Evolutionary conservation across 2,888 invertebrate genomes (phyloP).

Genomic region (Pristionchus entomophagus): DNA sequence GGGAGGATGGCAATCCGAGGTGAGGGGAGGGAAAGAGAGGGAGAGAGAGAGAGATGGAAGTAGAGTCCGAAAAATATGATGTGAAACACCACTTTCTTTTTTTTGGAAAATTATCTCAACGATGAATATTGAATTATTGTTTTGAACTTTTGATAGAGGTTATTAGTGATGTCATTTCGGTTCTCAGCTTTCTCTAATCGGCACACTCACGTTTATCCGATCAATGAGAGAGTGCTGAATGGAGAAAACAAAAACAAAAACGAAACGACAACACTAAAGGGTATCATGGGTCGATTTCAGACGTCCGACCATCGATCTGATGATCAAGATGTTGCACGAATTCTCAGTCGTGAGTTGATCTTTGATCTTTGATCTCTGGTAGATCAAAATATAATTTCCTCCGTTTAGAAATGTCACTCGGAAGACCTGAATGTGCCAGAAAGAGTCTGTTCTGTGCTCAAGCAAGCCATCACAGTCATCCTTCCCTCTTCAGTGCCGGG

Average conservation of each 20-base stretch:
- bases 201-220: no score
- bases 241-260: no score
- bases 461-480: neutral
- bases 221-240: no score
- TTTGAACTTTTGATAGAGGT: no score
- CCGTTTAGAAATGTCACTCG: neutral
- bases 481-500: slow-evolving; percentile 28
- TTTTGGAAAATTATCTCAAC: no score
- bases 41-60: neutral
- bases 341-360: slow-evolving; percentile 26
- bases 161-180: no score
- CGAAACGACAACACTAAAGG: no score
- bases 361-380: neutral
- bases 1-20: neutral
- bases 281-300: neutral
- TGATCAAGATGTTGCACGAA: slow-evolving; percentile 32
- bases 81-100: neutral
- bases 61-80: no score
- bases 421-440: neutral
- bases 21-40: neutral
- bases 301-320: neutral
- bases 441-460: neutral
- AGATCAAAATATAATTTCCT: neutral
- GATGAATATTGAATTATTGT: no score
- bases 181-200: no score